Evolutionary conservation across 2,888 invertebrate species (phyloP).

Genomic region (Agrochola lota): DNA sequence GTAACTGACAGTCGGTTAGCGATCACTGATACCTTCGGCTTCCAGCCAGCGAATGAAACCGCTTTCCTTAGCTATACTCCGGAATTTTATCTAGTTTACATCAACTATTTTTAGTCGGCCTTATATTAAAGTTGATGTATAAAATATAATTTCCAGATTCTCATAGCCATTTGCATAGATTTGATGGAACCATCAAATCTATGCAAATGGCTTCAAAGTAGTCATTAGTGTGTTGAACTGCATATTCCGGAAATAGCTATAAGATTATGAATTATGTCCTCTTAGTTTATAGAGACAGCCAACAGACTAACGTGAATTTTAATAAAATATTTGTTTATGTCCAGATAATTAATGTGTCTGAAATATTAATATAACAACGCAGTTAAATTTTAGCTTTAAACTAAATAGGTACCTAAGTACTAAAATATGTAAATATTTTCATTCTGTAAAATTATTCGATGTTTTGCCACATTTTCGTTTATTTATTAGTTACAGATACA

Average conservation of each 20-base stretch:
- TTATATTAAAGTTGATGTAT: slow-evolving; percentile 77
- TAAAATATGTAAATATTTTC: slow-evolving; percentile 9
- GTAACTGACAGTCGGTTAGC: slow-evolving; percentile 66
- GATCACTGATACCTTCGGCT: slow-evolving; percentile 76
- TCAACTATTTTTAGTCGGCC: slow-evolving; percentile 81
- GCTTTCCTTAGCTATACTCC: slow-evolving; percentile 76
- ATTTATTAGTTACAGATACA: neutral
- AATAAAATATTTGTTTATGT: slow-evolving; percentile 23
- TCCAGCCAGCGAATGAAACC: slow-evolving; percentile 67
- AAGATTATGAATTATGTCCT: neutral
- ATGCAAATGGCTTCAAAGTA: slow-evolving; percentile 32
- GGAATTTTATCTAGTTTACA: slow-evolving; percentile 84
- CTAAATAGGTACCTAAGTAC: neutral
- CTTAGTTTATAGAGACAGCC: neutral
- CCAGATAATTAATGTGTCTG: neutral
- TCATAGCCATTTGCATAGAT: no score
- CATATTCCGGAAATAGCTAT: slow-evolving; percentile 40
- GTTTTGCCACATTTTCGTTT: neutral
- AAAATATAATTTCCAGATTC: slow-evolving; percentile 66
- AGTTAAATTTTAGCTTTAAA: neutral
- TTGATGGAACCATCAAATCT: slow-evolving; percentile 38
- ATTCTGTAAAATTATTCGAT: neutral
- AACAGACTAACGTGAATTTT: neutral
- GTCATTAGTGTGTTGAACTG: slow-evolving; percentile 68
- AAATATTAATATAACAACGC: neutral